Evolutionary conservation across 1,140 invertebrate genomes (phyloP), one percentile per base, ranked within the genome.

Genomic region (Cryptotermes secundus): DNA sequence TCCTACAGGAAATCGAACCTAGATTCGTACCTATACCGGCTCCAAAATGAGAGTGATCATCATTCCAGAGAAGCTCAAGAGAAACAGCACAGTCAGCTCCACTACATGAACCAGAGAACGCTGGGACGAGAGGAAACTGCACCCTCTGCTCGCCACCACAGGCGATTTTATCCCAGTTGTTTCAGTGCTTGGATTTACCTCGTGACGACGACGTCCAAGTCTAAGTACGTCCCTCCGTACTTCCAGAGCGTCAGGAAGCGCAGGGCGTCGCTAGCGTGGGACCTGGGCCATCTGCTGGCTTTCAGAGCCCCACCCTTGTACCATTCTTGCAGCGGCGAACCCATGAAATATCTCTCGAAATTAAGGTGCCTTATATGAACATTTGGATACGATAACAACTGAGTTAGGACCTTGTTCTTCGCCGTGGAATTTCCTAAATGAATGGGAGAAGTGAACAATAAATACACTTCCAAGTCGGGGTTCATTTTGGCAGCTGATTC

Each of bases 221-320:
- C 96, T 72, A 96, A 88, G 88, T 96, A 96, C 65, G 95, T 93
- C 1, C 96, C 96, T 42, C 95, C 94, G 84, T 92, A 96, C 87
- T 95, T 96, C 91, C 93, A 96, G 0, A 96, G 88, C 0, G 94
- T 93, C 22, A 95, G 86, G 86, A 93, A 96, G 85, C 95, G 91
- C 42, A 96, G 87, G 31, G 95, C 91, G 87, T 96, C 94, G 31
- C 92, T 92, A 85, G 94, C 91, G 89, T 95, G 91, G 86, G 93
- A 92, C 84, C 91, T 86, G 79, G 84, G 84, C 72, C n/a, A 90
- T 90, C 87, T 90, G 72, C 86, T 93, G 81, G 87, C 91, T 3
- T 72, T 22, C 2, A 96, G 87, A 1, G 89, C 86, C 0, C 91
- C 92, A n/a, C 88, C 90, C 24, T 86, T 85, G 36, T 93, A 92